Evolutionary conservation across 2,888 invertebrate genomes (phyloP).

Genomic region (Cheilosia pagana): DNA sequence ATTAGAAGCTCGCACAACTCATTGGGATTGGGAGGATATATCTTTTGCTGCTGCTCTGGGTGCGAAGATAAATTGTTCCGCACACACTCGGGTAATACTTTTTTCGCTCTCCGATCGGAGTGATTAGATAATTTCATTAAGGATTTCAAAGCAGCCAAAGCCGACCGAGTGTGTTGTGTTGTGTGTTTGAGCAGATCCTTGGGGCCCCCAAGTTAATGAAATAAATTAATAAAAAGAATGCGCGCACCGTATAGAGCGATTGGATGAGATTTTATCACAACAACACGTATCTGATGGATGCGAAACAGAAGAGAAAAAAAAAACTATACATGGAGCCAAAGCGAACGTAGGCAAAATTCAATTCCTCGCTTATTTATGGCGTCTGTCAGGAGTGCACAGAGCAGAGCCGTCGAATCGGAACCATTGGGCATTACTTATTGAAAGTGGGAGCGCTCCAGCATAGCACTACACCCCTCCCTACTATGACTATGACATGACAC

Average conservation of each 20-base stretch:
- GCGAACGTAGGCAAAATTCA: slow-evolving; percentile 65
- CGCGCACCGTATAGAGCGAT: slow-evolving; percentile 46
- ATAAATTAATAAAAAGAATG: slow-evolving; percentile 74
- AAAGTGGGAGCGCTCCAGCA: slow-evolving; percentile 42
- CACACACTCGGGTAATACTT: slow-evolving; percentile 41
- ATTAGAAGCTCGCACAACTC: slow-evolving; percentile 70
- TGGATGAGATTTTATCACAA: slow-evolving; percentile 71
- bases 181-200: slow-evolving; percentile 12
- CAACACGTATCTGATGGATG: slow-evolving; percentile 67
- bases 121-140: slow-evolving; percentile 74
- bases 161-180: not conserved
- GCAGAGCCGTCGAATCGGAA: slow-evolving; percentile 47
- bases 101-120: slow-evolving; percentile 47
- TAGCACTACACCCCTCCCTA: not conserved
- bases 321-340: not conserved
- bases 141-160: slow-evolving; percentile 35
- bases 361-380: slow-evolving; percentile 72
- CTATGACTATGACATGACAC: slow-evolving; percentile 58
- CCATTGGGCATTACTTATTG: slow-evolving; percentile 71
- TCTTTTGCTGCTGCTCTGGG: not conserved
- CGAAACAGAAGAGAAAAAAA: not conserved
- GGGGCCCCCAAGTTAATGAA: slow-evolving; percentile 62
- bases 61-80: slow-evolving; percentile 41
- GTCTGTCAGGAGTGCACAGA: slow-evolving; percentile 68
- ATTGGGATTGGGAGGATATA: no score